Conservation (phyloP, 2,797 vertebrate genomes). For the Chrysocyon brachyurus region DNA sequence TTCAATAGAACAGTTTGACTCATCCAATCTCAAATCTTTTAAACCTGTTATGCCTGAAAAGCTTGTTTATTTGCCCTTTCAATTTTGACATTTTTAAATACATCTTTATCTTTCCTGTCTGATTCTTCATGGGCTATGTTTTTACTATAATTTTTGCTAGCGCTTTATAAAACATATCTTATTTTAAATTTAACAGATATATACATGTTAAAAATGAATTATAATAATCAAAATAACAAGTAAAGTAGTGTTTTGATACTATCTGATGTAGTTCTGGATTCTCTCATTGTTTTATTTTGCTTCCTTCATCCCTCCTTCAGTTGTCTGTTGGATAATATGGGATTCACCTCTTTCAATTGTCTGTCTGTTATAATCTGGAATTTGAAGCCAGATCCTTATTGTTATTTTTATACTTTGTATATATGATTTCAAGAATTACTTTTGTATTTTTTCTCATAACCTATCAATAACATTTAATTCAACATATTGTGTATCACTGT, state of each 20-base stretch:
- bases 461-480: not conserved
- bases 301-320: not conserved
- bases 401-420: not conserved
- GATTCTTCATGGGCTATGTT: not conserved
- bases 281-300: not conserved
- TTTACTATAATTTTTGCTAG: not conserved
- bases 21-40: not conserved
- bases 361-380: conserved; percentile 38
- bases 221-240: not conserved
- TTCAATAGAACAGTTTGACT: not conserved
- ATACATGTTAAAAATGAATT: conserved; percentile 21
- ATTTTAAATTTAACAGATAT: not conserved
- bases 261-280: not conserved
- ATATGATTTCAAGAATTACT: not conserved
- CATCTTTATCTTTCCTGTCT: not conserved
- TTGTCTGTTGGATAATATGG: not conserved
- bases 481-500: not conserved
- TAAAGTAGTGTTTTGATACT: not conserved
- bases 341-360: not conserved
- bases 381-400: not conserved
- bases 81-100: not conserved
- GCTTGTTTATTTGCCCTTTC: not conserved
- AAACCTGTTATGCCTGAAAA: not conserved
- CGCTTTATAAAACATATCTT: not conserved
- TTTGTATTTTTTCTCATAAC: conserved; percentile 31